Percentiles rank a stretch among this genome's conserved stretches.
Conservation (phyloP, 2,888 invertebrate genomes). For the Watsonalla cultraria region DNA sequence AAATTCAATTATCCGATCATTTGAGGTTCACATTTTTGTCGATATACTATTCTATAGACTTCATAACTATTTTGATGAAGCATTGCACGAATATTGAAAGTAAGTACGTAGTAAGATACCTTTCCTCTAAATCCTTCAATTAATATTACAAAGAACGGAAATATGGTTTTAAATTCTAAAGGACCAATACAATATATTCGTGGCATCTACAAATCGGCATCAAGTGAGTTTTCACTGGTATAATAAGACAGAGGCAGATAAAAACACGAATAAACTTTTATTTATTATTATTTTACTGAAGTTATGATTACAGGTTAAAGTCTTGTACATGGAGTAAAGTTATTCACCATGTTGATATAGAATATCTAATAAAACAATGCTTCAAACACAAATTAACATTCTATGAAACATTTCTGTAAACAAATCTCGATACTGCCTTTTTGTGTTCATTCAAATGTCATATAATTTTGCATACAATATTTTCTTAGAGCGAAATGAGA, state of each 20-base stretch:
- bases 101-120: too few relatives aligned
- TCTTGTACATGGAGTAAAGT: too few relatives aligned
- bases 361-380: conserved; percentile 9
- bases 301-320: not conserved
- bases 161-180: not conserved
- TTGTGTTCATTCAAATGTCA: conserved; percentile 77
- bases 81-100: too few relatives aligned
- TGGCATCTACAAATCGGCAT: too few relatives aligned
- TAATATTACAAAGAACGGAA: not conserved
- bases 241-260: too few relatives aligned
- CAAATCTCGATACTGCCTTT: conserved; percentile 62
- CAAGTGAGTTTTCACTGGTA: too few relatives aligned
- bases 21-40: too few relatives aligned
- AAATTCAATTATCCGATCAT: not conserved
- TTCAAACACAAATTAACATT: conserved; percentile 33
- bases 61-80: too few relatives aligned
- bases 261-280: not conserved
- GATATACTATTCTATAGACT: too few relatives aligned
- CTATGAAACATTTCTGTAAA: conserved; percentile 43
- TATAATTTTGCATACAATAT: conserved; percentile 79
- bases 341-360: not conserved
- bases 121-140: not conserved
- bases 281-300: not conserved
- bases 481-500: conserved; percentile 72
- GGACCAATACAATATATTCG: not conserved